Evolutionary conservation across 2,797 vertebrate genomes (phyloP).

Genomic region (Pseudochromis fuscus): DNA sequence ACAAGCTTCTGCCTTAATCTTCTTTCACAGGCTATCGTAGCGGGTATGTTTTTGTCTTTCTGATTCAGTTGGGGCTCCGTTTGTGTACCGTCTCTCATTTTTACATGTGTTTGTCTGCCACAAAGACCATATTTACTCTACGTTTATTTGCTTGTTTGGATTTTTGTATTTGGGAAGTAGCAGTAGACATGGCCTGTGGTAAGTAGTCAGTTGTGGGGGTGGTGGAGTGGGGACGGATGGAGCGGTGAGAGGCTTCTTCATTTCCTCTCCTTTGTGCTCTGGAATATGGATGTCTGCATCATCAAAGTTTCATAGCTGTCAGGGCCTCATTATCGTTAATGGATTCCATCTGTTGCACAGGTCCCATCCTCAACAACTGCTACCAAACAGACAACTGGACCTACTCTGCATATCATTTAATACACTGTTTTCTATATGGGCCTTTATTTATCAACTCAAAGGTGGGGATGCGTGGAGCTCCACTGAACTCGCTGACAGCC

Average conservation of each 20-base stretch:
- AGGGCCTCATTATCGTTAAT: conserved; percentile 81
- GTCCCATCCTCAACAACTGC: conserved; percentile 73
- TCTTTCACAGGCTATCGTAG: conserved; percentile 32
- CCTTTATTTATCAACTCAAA: conserved; percentile 49
- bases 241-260: conserved; percentile 77
- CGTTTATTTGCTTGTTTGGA: conserved; percentile 64
- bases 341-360: conserved; percentile 80
- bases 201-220: conserved; percentile 77
- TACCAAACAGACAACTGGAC: conserved; percentile 70
- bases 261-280: conserved; percentile 83
- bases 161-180: conserved; percentile 72
- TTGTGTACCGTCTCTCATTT: conserved; percentile 47
- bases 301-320: conserved; percentile 84
- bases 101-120: conserved; percentile 46
- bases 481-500: conserved; percentile 45
- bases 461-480: conserved; percentile 38
- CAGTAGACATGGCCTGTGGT: conserved; percentile 79
- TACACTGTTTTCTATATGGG: conserved; percentile 45
- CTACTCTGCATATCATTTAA: conserved; percentile 64
- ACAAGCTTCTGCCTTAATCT: conserved; percentile 32
- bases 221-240: conserved; percentile 67
- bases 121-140: conserved; percentile 63
- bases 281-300: conserved; percentile 81
- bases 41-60: conserved; percentile 21
- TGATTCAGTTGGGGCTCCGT: conserved; percentile 31